Base-by-base conservation (phyloP, 2,113 vertebrate species). In the Pagrus major region DNA sequence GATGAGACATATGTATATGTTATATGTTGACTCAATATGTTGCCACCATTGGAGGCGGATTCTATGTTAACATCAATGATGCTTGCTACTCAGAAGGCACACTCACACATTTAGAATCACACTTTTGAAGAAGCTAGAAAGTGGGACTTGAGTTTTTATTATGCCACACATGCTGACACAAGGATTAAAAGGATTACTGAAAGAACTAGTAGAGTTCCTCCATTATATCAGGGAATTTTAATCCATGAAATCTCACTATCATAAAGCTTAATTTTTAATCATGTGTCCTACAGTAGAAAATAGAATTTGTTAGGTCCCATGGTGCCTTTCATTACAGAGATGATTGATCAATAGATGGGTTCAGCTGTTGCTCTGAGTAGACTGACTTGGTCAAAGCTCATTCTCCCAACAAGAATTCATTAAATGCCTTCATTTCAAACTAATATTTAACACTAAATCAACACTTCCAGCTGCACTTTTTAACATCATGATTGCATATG, bases 191-290 rank as follows among this genome's bases (percentile, higher is more conserved):
- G 20, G 21, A 33, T 23, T 18, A 4, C 12, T 47, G 11, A 42
- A 3, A 63, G 29, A 44, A 51, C 31, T 41, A 9, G 21, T 66
- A 66, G 39, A 52, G 63, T 85, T 33, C n/a, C 5, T 83, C 78
- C 78, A 78, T 90, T 86, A 81, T 20, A 78, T 71, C 63, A 71
- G 44, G 64, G 63, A 76, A 87, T 85, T 60, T 67, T 87, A 79
- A 81, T 73, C 27, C 88, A 85, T 63, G 23, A 39, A 71, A 47
- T 49, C 25, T 42, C 39, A 56, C 0, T n/a, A 80, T 76, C 74
- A 69, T 81, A 88, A 92, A 92, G 85, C 64, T 89, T 87, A 78
- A 59, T 83, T 85, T 88, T 86, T 81, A 41, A 69, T 89, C 84
- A 83, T 84, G 71, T 82, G 75, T 82, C 81, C 83, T 58, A 33